A percentile compares a stretch with the other conserved stretches of the same genome.
These are phyloP conservation scores for Henricia sp. DNA, from an alignment of 53 echinoderm and acorn worm genomes.

Conservation along the genomic window DNA sequence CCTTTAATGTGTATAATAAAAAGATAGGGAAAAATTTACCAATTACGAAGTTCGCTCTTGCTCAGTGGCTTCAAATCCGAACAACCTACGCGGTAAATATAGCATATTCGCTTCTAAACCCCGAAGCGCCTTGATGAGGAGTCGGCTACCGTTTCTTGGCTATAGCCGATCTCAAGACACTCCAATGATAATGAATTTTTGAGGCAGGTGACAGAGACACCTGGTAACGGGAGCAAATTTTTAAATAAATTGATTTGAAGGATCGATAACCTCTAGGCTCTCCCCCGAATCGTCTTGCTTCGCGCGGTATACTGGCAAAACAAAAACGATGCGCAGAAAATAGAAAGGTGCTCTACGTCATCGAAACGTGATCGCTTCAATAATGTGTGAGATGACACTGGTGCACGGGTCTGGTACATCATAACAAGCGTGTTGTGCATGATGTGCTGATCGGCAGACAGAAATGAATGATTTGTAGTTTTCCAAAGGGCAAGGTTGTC, in stretches of 20 bases:
- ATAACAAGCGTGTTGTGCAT: background rate
- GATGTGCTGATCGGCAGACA: slow-evolving; percentile 3
- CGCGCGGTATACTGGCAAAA: slow-evolving; percentile 20
- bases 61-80: too few relatives aligned
- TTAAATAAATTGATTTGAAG: slow-evolving; percentile 46
- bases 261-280: background rate
- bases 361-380: background rate
- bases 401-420: slow-evolving; percentile 3
- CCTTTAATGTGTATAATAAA: too few relatives aligned
- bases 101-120: too few relatives aligned
- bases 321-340: background rate
- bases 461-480: too few relatives aligned
- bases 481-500: too few relatives aligned
- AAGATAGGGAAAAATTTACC: too few relatives aligned
- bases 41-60: too few relatives aligned
- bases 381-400: background rate
- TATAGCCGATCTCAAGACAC: too few relatives aligned
- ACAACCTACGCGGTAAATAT: too few relatives aligned
- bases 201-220: slow-evolving; percentile 52
- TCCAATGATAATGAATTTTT: too few relatives aligned
- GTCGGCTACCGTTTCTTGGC: too few relatives aligned
- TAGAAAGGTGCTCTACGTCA: background rate
- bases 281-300: background rate
- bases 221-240: slow-evolving; percentile 34
- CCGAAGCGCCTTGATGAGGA: too few relatives aligned